Evolutionary conservation across 2,888 invertebrate genomes (phyloP), one percentile per base, ranked within the genome.

Genomic region (Leptopilina myrica): DNA sequence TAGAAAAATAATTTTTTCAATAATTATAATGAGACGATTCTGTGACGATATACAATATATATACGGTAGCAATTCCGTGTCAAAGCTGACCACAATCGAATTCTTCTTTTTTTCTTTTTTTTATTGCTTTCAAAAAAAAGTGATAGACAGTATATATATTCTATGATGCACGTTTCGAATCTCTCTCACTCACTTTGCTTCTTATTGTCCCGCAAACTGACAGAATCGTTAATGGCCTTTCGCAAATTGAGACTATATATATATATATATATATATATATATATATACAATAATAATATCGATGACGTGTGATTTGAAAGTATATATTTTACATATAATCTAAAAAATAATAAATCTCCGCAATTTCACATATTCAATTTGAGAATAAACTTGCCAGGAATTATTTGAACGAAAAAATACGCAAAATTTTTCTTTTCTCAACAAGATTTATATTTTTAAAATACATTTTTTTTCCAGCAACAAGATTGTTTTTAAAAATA

Each of bases 51-150:
- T 33, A 56, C 33, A 26, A 2, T 33, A 33, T 33, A 73, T 73
- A 11, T 40, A 56, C 43, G 43, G 49, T 49, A 49, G 49, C 49
- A 49, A 49, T 56, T 56, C 56, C 56, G 73, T 73, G 73, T 73
- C 73, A 73, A 73, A 73, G 56, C 73, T 73, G 73, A 73, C 73
- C 73, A 73, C 73, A 73, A 73, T 73, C 56, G 15, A 73, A 73
- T 73, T 73, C 56, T 59, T 62, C 11, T 49, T 49, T 49, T 49
- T 49, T 49, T 8, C 11, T 49, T 49, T 49, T 9, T 12, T 49
- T 12, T 11, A 20, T 49, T 49, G 46, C 46, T 46, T 46, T 46
- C 46, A 33, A 33, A 33, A 33, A 46, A 46, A 46, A 73, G 0
- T 53, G 73, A 73, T 56, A 73, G 73, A 73, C 56, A 56, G 73